These are phyloP conservation scores for Puntigrus tetrazona DNA, from an alignment of 2,113 vertebrate genomes.

Conservation along the genomic window DNA sequence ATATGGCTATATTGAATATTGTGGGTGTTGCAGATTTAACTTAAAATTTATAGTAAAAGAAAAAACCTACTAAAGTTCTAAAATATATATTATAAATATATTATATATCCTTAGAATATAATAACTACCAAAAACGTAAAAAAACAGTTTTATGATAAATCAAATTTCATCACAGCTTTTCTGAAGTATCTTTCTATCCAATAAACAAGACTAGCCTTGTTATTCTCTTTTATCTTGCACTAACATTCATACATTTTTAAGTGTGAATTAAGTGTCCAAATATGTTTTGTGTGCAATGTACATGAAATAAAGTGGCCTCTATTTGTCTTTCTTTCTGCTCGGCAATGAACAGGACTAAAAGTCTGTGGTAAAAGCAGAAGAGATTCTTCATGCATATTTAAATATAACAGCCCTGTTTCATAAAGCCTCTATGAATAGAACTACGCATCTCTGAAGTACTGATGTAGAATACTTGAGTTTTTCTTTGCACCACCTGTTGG, in stretches of 20 bases:
- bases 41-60: too few relatives aligned
- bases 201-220: background rate
- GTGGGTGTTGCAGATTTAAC: too few relatives aligned
- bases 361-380: conserved; percentile 11
- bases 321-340: background rate
- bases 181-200: background rate
- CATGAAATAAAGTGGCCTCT: conserved; percentile 7
- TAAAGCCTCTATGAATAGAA: background rate
- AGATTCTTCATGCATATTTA: conserved; percentile 8
- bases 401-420: background rate
- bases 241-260: conserved; percentile 10
- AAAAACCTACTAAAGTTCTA: too few relatives aligned
- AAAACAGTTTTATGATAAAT: too few relatives aligned
- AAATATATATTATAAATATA: too few relatives aligned
- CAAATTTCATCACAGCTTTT: too few relatives aligned
- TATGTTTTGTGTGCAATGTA: background rate
- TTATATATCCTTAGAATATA: too few relatives aligned
- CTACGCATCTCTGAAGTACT: background rate
- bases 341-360: background rate
- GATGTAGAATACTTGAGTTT: background rate
- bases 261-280: background rate
- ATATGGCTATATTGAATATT: too few relatives aligned
- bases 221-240: background rate
- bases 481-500: conserved; percentile 1
- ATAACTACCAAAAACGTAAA: too few relatives aligned